Percentiles rank a stretch among this genome's conserved stretches.
These are phyloP conservation scores for Polyodon spathula DNA, from an alignment of 2,113 vertebrate species.

Conservation along the genomic window DNA sequence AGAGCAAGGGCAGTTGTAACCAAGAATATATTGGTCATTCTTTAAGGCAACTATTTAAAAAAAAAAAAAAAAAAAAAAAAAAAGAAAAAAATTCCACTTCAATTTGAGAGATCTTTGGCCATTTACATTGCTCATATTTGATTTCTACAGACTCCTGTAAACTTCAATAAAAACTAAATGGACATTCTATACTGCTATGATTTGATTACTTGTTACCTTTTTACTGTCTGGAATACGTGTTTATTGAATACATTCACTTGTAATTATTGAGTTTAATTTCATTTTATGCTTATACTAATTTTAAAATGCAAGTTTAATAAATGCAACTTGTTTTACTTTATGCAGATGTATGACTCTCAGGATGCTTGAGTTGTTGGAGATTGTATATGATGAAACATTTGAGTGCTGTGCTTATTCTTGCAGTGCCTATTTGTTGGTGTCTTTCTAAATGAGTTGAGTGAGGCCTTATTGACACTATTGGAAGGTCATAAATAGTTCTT, in stretches of 20 bases:
- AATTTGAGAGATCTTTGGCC: conserved; percentile 74
- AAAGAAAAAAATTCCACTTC: conserved; percentile 61
- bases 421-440: conserved; percentile 29
- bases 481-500: conserved; percentile 21
- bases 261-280: conserved; percentile 71
- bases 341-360: conserved; percentile 60
- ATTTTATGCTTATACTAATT: conserved; percentile 71
- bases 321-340: conserved; percentile 77
- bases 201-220: conserved; percentile 76
- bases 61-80: conserved; percentile 10
- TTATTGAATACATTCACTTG: conserved; percentile 69
- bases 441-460: conserved; percentile 39
- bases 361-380: conserved; percentile 41
- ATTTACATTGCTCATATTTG: conserved; percentile 75
- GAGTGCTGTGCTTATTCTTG: not conserved
- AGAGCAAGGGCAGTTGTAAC: conserved; percentile 77
- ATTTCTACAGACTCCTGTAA: conserved; percentile 78
- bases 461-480: conserved; percentile 35
- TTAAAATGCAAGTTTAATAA: conserved; percentile 72
- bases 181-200: conserved; percentile 76
- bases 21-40: conserved; percentile 87
- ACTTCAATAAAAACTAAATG: conserved; percentile 86
- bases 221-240: conserved; percentile 67
- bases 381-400: conserved; percentile 18
- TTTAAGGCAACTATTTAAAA: conserved; percentile 83